Conservation (phyloP, 2,888 invertebrate species). For the Mythimna loreyi region DNA sequence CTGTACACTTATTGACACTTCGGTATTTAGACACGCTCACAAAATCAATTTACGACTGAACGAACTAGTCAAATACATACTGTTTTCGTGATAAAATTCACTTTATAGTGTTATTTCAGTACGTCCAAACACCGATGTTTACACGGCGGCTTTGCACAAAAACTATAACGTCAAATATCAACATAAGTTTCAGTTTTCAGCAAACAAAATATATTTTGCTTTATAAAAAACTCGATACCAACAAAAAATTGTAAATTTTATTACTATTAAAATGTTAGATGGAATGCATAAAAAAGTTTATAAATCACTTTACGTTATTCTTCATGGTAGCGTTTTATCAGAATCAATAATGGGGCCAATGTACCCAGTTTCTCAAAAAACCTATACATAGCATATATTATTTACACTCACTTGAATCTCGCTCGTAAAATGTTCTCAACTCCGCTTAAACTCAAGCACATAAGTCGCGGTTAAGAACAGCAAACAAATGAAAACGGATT, state of each 20-base stretch:
- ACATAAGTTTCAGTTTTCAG: neutral
- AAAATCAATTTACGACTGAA: neutral
- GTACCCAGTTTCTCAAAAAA: neutral
- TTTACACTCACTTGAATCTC: neutral
- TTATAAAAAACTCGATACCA: neutral
- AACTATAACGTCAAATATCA: constrained; percentile 9
- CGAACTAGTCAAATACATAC: neutral
- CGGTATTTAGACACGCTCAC: neutral
- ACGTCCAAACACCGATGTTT: constrained; percentile 3
- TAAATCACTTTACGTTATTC: no score
- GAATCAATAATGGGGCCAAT: neutral
- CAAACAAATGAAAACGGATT: neutral
- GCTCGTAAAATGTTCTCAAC: neutral
- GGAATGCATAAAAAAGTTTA: no score
- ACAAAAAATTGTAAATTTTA: neutral
- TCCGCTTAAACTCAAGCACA: neutral
- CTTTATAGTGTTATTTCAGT: constrained; percentile 15
- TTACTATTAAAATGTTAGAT: no score
- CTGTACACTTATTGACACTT: neutral
- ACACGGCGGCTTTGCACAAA: constrained; percentile 1
- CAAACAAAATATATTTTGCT: neutral
- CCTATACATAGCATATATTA: neutral
- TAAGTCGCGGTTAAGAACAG: constrained; percentile 1
- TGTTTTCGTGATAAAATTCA: neutral
- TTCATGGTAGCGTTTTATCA: no score